phyloP scores from a whole-genome alignment of 2,797 vertebrate species.

The Selene dorsalis region DNA sequence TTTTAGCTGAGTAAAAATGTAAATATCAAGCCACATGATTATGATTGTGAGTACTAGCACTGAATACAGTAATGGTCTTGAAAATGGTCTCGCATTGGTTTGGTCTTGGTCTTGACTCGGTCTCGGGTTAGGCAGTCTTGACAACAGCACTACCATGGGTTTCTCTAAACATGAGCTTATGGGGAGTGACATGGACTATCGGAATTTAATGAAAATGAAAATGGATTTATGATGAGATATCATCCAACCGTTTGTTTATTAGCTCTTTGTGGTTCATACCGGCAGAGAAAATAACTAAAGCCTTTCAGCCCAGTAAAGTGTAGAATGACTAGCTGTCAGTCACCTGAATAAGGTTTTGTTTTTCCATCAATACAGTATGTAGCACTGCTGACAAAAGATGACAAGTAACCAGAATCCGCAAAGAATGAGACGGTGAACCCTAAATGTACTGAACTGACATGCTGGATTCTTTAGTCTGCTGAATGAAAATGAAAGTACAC shows the following conservation, averaged over 20 bases:
- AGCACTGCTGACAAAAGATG: slow-evolving; percentile 22
- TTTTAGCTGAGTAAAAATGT: too few relatives aligned
- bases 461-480: slow-evolving; percentile 30
- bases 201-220: background rate
- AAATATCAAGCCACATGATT: too few relatives aligned
- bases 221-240: slow-evolving; percentile 2
- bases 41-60: too few relatives aligned
- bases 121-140: too few relatives aligned
- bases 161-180: too few relatives aligned
- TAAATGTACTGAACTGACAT: slow-evolving; percentile 25
- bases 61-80: too few relatives aligned
- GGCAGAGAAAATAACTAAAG: background rate
- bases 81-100: too few relatives aligned
- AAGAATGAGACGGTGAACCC: slow-evolving; percentile 9
- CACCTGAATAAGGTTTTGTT: slow-evolving; percentile 22
- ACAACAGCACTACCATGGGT: too few relatives aligned
- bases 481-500: slow-evolving; percentile 23
- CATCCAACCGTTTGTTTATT: slow-evolving; percentile 10
- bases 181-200: background rate
- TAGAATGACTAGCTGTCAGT: slow-evolving; percentile 13
- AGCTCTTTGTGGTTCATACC: background rate
- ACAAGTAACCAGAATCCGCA: slow-evolving; percentile 29
- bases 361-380: slow-evolving; percentile 7
- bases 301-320: background rate
- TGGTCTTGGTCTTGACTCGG: too few relatives aligned